Evolutionary conservation across 2,113 vertebrate genomes (phyloP).

Genomic region (Ictidomys tridecemlineatus): DNA sequence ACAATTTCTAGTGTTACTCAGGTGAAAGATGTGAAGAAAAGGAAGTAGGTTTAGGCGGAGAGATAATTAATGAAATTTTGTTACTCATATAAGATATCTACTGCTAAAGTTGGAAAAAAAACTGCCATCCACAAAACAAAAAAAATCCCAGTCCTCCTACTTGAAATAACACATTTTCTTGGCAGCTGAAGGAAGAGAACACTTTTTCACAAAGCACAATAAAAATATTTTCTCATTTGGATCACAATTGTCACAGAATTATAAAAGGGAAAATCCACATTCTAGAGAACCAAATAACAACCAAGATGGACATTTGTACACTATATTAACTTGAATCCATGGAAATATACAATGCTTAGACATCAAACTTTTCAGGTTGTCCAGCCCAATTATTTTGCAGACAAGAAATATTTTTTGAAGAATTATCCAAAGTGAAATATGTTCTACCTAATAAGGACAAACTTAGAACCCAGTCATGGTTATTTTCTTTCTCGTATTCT

Average conservation of each 20-base stretch:
- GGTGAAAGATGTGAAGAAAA: neutral
- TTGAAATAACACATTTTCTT: conserved; percentile 2
- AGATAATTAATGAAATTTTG: neutral
- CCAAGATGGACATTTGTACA: neutral
- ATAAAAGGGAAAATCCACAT: neutral
- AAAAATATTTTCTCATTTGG: neutral
- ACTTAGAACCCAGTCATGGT: neutral
- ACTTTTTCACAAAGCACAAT: conserved; percentile 25
- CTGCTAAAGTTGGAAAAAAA: neutral
- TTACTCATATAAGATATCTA: neutral
- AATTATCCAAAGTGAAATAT: neutral
- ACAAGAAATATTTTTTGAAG: neutral
- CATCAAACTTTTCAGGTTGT: neutral
- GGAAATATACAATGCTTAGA: neutral
- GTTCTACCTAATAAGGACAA: neutral
- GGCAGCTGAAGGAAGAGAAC: neutral
- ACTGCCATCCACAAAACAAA: neutral
- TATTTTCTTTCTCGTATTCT: neutral
- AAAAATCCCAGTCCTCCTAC: neutral
- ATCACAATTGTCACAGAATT: neutral
- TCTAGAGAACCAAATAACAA: neutral
- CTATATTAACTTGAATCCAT: neutral
- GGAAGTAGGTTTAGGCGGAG: neutral
- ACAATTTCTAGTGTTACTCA: neutral
- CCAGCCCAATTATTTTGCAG: neutral